Percentiles rank a stretch among this genome's conserved stretches.
Conservation (phyloP, 2,113 vertebrate species). For the Mus spicilegus region DNA sequence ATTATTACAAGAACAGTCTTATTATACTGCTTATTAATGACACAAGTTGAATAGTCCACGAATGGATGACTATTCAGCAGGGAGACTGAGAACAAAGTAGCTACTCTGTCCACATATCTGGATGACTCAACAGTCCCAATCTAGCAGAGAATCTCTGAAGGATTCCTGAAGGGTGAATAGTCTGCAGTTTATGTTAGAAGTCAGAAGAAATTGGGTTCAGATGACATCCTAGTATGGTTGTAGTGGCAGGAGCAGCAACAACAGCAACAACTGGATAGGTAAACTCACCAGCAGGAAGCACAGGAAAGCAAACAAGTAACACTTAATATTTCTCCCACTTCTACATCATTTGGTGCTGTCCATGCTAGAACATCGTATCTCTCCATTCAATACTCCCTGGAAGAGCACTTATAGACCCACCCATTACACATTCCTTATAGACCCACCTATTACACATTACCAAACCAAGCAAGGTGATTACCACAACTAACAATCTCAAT, state of each 20-base stretch:
- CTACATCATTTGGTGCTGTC: background rate
- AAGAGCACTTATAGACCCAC: background rate
- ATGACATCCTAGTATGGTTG: background rate
- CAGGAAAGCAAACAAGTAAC: background rate
- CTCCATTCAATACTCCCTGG: background rate
- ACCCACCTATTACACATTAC: fast-evolving
- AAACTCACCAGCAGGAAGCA: background rate
- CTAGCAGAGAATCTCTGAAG: background rate
- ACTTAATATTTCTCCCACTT: background rate
- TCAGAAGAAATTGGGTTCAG: background rate
- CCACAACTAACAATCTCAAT: too few relatives aligned
- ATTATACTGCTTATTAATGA: background rate
- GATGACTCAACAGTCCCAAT: background rate
- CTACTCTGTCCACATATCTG: background rate
- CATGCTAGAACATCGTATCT: background rate
- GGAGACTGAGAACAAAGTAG: background rate
- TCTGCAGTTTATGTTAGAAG: background rate
- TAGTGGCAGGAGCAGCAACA: background rate
- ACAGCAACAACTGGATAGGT: background rate
- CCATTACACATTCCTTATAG: background rate
- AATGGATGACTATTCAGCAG: background rate
- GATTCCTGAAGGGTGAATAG: background rate
- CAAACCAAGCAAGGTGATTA: background rate
- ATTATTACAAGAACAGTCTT: background rate
- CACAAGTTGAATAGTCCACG: too few relatives aligned